Conservation (phyloP, 2,797 vertebrate species). For the Gadopsis marmoratus region DNA sequence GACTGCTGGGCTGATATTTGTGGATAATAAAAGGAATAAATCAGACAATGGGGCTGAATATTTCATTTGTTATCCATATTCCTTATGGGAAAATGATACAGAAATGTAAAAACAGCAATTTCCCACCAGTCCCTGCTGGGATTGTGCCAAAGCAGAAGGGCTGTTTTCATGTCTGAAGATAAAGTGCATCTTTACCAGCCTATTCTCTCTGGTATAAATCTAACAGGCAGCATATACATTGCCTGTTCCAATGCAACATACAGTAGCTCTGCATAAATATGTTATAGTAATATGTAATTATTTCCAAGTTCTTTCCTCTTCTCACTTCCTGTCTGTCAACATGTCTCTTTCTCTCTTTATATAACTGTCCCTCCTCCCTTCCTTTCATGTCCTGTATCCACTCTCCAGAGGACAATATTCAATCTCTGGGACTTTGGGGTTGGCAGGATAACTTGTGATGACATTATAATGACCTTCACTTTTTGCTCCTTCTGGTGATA, state of each 20-base stretch:
- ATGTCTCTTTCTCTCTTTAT: constrained; percentile 56
- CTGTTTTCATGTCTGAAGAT: constrained; percentile 85
- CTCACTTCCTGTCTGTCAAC: constrained; percentile 71
- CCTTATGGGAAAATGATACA: constrained; percentile 90
- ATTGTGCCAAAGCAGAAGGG: constrained; percentile 75
- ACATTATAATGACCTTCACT: constrained; percentile 86
- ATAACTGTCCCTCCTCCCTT: constrained; percentile 52
- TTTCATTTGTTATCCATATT: constrained; percentile 93
- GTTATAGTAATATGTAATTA: constrained; percentile 65
- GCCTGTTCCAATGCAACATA: constrained; percentile 68
- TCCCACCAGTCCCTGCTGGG: constrained; percentile 84
- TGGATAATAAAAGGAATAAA: constrained; percentile 91
- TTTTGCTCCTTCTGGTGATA: constrained; percentile 80
- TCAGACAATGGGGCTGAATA: constrained; percentile 90
- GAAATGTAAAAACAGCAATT: constrained; percentile 90
- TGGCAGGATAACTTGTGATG: constrained; percentile 80
- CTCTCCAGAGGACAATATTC: constrained; percentile 70
- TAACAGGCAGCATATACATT: constrained; percentile 80
- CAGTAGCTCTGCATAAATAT: constrained; percentile 72
- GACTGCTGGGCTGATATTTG: constrained; percentile 86
- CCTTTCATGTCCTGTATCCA: constrained; percentile 64
- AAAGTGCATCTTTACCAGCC: constrained; percentile 82
- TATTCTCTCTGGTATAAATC: constrained; percentile 79
- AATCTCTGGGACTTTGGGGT: constrained; percentile 65
- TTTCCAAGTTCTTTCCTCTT: constrained; percentile 51